phyloP scores from a whole-genome alignment of 1,140 invertebrate genomes.

The Megalopta genalis region DNA sequence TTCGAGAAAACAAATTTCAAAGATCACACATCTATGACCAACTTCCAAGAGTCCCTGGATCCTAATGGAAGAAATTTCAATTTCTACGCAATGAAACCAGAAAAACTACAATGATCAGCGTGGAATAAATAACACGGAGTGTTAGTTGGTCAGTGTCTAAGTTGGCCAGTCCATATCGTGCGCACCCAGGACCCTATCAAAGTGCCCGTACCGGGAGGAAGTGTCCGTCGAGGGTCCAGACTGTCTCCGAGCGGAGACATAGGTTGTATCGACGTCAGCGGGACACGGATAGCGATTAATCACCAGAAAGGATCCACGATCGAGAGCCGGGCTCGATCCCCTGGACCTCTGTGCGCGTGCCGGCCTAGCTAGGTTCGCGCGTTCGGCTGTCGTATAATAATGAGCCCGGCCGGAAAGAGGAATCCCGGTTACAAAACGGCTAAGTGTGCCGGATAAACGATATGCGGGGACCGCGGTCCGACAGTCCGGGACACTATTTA shows the following conservation, averaged over 20 bases:
- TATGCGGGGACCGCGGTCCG: slow-evolving; percentile 53
- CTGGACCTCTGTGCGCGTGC: slow-evolving; percentile 36
- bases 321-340: slow-evolving; percentile 4
- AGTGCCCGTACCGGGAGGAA: background rate
- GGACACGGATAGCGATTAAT: slow-evolving; percentile 62
- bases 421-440: slow-evolving; percentile 59
- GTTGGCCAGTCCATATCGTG: no score
- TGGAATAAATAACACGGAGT: no score
- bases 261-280: slow-evolving; percentile 52
- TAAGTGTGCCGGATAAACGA: slow-evolving; percentile 58
- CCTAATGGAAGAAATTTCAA: no score
- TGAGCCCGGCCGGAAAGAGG: slow-evolving; percentile 39
- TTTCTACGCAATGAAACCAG: no score
- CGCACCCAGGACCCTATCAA: no score
- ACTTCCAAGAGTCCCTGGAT: no score
- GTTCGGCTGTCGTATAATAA: slow-evolving; percentile 48
- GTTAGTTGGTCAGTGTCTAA: no score
- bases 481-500: slow-evolving; percentile 69
- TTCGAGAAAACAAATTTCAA: no score
- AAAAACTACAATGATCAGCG: no score
- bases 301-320: slow-evolving; percentile 46
- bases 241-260: slow-evolving; percentile 20
- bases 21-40: no score
- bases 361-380: slow-evolving; percentile 33
- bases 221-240: background rate